Evolutionary conservation across 2,113 vertebrate genomes (phyloP).

Genomic region (Lycaon pictus): DNA sequence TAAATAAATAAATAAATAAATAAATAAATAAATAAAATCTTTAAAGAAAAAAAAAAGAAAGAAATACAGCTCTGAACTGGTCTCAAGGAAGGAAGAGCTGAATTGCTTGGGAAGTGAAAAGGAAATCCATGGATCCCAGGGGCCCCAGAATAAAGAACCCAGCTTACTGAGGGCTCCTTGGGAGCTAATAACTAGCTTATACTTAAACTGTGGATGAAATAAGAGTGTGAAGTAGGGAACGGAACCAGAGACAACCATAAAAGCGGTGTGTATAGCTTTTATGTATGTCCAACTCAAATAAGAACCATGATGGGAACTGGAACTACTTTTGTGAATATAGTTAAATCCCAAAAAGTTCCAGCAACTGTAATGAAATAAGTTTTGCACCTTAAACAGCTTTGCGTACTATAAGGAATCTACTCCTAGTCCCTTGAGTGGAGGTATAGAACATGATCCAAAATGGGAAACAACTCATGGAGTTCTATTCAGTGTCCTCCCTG

Average conservation of each 20-base stretch:
- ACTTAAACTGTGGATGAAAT: neutral
- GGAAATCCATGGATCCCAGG: neutral
- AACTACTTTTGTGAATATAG: neutral
- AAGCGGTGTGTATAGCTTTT: neutral
- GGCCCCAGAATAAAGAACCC: neutral
- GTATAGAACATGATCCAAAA: neutral
- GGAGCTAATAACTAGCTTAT: neutral
- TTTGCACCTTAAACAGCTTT: slow-evolving; percentile 24
- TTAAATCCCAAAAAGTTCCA: slow-evolving; percentile 49
- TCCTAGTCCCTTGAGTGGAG: neutral
- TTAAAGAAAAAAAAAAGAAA: neutral
- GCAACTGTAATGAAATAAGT: slow-evolving; percentile 15
- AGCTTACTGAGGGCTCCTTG: neutral
- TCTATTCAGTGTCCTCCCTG: neutral
- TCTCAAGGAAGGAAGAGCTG: neutral
- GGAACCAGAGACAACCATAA: neutral
- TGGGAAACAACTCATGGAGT: neutral
- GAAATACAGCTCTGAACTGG: slow-evolving; percentile 16
- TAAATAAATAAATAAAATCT: no score
- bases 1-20: no score
- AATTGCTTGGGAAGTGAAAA: slow-evolving; percentile 3
- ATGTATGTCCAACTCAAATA: neutral
- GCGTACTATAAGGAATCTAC: neutral
- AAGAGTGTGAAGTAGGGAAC: neutral
- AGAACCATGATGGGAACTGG: neutral